Percentiles rank a stretch among this genome's conserved stretches.
phyloP scores from a whole-genome alignment of 2,888 invertebrate genomes.

The Ceratothoa steindachneri region DNA sequence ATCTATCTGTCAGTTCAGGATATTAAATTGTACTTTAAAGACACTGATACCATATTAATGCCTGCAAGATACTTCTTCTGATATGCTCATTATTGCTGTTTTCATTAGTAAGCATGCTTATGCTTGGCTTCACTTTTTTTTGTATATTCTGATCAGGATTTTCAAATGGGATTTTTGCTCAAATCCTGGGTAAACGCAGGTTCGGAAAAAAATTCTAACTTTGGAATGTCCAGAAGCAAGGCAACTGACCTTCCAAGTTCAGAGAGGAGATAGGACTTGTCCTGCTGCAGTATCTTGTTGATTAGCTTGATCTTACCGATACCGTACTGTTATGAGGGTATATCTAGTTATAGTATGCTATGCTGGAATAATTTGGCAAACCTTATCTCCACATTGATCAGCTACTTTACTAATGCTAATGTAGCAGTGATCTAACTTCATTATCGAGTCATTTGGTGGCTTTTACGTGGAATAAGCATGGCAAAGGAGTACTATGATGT shows the following conservation, averaged over 20 bases:
- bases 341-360: not conserved
- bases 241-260: not conserved
- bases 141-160: not conserved
- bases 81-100: not conserved
- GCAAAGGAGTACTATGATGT: not conserved
- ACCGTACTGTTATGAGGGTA: not conserved
- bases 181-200: not conserved
- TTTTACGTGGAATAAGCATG: not conserved
- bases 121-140: not conserved
- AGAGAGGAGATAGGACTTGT: not conserved
- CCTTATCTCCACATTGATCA: not conserved
- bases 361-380: not conserved
- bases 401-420: not conserved
- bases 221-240: not conserved
- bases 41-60: not conserved
- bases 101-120: not conserved
- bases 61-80: not conserved
- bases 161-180: not conserved
- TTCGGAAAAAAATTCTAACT: not conserved
- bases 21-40: not conserved
- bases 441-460: not conserved
- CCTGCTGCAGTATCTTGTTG: not conserved
- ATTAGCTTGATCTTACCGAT: not conserved
- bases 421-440: not conserved
- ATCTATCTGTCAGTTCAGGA: not conserved